phyloP scores from a whole-genome alignment of 2,888 invertebrate genomes.

The Eilema griseolum region DNA sequence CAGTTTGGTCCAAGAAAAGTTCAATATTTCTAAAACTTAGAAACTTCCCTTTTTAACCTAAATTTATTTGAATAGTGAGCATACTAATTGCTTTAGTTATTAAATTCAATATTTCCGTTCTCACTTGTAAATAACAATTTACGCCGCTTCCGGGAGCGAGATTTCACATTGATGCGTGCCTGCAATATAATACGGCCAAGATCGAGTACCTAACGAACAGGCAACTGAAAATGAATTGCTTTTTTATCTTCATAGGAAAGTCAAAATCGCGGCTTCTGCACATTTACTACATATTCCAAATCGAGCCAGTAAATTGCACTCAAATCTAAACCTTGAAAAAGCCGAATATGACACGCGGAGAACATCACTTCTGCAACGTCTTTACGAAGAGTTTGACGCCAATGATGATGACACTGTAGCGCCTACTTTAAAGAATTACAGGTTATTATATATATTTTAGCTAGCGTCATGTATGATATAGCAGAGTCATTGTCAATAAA shows the following conservation, averaged over 20 bases:
- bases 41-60: not conserved
- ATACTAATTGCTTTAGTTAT: too few species aligned
- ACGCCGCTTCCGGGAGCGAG: too few species aligned
- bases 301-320: not conserved
- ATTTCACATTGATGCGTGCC: too few species aligned
- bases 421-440: constrained; percentile 23
- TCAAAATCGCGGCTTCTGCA: constrained; percentile 21
- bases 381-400: constrained; percentile 8
- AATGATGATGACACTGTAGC: not conserved
- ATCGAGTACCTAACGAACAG: not conserved
- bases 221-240: not conserved
- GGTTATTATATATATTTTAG: constrained; percentile 1
- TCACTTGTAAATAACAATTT: too few species aligned
- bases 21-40: not conserved
- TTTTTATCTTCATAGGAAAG: constrained; percentile 20
- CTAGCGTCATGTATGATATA: too few species aligned
- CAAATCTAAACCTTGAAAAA: not conserved
- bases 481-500: too few species aligned
- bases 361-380: constrained; percentile 15
- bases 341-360: not conserved
- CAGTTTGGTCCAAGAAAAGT: too few species aligned
- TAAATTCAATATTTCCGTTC: too few species aligned
- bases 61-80: too few species aligned
- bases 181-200: too few species aligned
- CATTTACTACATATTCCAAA: not conserved